These are phyloP conservation scores for Heliconius melpomene DNA, from an alignment of 1,140 invertebrate species.

Conservation along the genomic window DNA sequence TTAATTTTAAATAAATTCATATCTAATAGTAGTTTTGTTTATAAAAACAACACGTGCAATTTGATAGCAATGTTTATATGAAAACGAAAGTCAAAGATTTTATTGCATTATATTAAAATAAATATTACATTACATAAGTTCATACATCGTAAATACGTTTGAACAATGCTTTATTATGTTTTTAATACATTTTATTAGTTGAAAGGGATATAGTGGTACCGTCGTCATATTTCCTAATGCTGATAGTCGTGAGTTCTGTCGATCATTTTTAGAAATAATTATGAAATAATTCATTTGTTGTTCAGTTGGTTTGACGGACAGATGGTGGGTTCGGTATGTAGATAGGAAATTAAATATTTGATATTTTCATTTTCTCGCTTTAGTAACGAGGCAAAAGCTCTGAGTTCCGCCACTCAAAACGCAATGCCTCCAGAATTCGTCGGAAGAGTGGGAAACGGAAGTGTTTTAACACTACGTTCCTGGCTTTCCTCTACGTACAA, in stretches of 20 bases:
- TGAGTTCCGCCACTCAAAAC: no score
- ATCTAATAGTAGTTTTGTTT: not conserved
- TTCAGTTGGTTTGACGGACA: no score
- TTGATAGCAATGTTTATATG: not conserved
- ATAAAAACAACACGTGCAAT: not conserved
- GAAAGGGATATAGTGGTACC: not conserved
- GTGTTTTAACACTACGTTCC: no score
- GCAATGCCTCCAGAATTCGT: no score
- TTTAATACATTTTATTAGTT: not conserved
- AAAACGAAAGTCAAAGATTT: not conserved
- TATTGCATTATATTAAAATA: not conserved
- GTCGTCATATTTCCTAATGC: not conserved
- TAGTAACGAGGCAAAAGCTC: no score
- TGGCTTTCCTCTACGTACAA: no score
- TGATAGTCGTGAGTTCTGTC: not conserved
- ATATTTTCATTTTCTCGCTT: no score
- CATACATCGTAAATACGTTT: not conserved
- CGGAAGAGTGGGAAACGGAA: no score
- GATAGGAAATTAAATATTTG: no score
- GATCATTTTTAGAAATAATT: not conserved
- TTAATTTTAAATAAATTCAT: not conserved
- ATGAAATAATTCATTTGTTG: no score
- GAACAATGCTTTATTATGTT: not conserved
- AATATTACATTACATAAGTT: not conserved
- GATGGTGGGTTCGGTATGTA: no score